Conservation (phyloP, 2,797 vertebrate genomes). For the Leuciscus waleckii region DNA sequence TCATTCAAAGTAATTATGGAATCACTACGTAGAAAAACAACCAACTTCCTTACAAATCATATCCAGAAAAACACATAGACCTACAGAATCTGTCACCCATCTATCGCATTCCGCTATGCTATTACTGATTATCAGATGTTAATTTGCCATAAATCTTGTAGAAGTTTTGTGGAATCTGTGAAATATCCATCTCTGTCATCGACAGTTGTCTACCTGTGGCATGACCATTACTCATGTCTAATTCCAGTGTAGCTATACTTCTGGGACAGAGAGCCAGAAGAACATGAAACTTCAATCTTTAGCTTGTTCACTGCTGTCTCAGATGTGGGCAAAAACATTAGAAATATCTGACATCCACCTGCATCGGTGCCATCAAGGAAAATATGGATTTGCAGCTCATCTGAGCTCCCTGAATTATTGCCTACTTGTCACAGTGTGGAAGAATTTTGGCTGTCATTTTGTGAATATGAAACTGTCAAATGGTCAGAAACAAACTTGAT, state of each 20-base stretch:
- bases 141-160: constrained; percentile 14
- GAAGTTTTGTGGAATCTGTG: constrained; percentile 14
- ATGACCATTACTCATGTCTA: constrained; percentile 63
- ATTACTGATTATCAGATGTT: constrained; percentile 4
- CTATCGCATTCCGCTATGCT: not conserved
- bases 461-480: constrained; percentile 4
- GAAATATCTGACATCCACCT: constrained; percentile 63
- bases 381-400: constrained; percentile 1
- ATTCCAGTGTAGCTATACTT: constrained; percentile 48
- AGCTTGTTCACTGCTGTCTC: constrained; percentile 62
- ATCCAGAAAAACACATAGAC: not conserved
- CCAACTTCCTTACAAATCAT: not conserved
- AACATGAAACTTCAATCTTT: constrained; percentile 53
- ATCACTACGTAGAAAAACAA: not conserved
- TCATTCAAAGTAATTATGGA: not conserved
- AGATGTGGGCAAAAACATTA: constrained; percentile 66
- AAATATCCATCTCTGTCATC: constrained; percentile 45
- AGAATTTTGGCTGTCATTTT: constrained; percentile 20
- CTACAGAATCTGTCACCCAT: not conserved
- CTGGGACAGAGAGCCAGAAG: constrained; percentile 55
- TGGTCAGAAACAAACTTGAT: constrained; percentile 3
- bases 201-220: constrained; percentile 38
- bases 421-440: constrained; percentile 11
- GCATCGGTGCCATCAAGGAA: constrained; percentile 45
- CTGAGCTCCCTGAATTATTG: not conserved